A percentile compares a stretch with the other conserved stretches of the same genome.
These are phyloP conservation scores for Brachionus angularis DNA, from an alignment of 1,140 invertebrate genomes.

Conservation along the genomic window DNA sequence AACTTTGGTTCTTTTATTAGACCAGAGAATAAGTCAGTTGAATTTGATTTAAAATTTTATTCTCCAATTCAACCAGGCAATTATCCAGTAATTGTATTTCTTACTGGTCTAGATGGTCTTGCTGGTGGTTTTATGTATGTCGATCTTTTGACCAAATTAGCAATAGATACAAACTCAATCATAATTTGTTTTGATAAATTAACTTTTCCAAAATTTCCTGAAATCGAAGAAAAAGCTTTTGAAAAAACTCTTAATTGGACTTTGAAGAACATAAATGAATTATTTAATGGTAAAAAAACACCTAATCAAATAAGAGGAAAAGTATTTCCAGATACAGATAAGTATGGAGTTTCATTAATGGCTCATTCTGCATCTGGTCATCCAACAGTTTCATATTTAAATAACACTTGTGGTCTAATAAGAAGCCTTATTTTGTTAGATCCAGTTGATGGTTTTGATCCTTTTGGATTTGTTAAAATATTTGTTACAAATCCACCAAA, in stretches of 20 bases:
- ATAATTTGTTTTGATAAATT: conserved; percentile 14
- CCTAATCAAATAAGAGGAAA: neutral
- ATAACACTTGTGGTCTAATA: conserved; percentile 30
- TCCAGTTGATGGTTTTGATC: conserved; percentile 40
- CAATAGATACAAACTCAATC: conserved; percentile 2
- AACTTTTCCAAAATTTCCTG: conserved; percentile 11
- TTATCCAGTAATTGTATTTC: conserved; percentile 4
- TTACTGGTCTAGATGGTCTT: conserved; percentile 26
- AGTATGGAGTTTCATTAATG: conserved; percentile 22
- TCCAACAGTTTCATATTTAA: conserved; percentile 34
- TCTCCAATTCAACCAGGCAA: conserved; percentile 18
- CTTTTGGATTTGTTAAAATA: conserved; percentile 26
- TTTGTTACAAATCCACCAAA: conserved; percentile 37
- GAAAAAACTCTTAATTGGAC: conserved; percentile 8
- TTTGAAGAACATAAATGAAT: neutral
- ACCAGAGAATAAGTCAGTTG: conserved; percentile 10
- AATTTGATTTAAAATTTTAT: conserved; percentile 26
- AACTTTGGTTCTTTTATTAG: conserved; percentile 22
- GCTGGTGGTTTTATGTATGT: neutral
- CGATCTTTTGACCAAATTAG: conserved; percentile 23
- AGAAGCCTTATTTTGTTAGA: conserved; percentile 37
- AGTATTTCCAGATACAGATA: neutral
- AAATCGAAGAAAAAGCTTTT: conserved; percentile 1
- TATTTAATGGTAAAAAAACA: conserved; percentile 9
- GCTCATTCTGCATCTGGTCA: conserved; percentile 35